phyloP scores from a whole-genome alignment of 2,113 vertebrate genomes.

The Erinaceus europaeus region DNA sequence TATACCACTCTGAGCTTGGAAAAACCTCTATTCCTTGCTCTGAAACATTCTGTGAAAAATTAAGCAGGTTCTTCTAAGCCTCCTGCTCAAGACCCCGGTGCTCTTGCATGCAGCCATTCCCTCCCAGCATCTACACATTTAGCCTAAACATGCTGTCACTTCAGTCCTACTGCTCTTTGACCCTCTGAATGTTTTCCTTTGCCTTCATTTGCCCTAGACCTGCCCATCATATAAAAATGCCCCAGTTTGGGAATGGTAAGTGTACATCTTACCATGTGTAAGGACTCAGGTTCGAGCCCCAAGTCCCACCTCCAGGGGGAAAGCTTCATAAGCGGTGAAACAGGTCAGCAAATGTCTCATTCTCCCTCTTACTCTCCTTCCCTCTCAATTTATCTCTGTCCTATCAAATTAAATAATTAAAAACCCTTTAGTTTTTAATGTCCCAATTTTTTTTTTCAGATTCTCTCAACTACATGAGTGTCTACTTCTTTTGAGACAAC shows the following conservation, averaged over 20 bases:
- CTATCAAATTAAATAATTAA: no score
- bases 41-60: not conserved
- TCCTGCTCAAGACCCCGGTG: not conserved
- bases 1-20: not conserved
- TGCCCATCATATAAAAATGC: not conserved
- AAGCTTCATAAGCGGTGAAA: no score
- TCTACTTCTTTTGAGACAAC: not conserved
- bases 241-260: no score
- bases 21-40: not conserved
- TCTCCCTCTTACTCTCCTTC: no score
- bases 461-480: not conserved
- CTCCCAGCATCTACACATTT: not conserved
- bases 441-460: no score
- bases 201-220: not conserved
- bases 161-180: not conserved
- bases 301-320: not conserved
- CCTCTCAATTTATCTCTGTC: no score
- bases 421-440: no score
- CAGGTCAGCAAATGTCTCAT: no score
- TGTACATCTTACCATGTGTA: no score
- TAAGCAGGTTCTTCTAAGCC: fast-evolving
- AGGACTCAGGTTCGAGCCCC: no score
- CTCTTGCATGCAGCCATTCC: not conserved
- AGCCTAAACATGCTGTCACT: fast-evolving
- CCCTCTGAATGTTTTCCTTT: not conserved